phyloP scores from a whole-genome alignment of 2,113 vertebrate genomes.

The Istiophorus platypterus region DNA sequence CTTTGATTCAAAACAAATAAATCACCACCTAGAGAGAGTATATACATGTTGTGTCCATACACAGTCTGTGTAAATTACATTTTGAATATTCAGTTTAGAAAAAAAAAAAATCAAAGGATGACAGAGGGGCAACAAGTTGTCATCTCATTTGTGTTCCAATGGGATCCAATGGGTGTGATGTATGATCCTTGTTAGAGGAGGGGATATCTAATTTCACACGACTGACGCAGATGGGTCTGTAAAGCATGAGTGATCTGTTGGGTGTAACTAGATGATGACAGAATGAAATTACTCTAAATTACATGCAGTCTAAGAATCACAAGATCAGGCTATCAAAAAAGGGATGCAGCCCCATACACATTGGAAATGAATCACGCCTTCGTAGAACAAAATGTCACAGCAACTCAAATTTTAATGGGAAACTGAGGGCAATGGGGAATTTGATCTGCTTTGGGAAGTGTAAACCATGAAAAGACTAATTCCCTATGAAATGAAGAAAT shows the following conservation, averaged over 20 bases:
- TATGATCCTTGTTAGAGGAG: constrained; percentile 77
- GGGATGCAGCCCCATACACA: constrained; percentile 56
- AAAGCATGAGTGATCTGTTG: constrained; percentile 73
- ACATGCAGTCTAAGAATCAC: constrained; percentile 70
- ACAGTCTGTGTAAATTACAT: constrained; percentile 51
- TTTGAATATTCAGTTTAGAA: constrained; percentile 61
- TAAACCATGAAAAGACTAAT: constrained; percentile 45
- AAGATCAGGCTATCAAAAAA: constrained; percentile 62
- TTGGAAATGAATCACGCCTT: constrained; percentile 57
- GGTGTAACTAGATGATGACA: constrained; percentile 59
- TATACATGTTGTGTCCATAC: constrained; percentile 46
- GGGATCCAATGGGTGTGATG: constrained; percentile 71
- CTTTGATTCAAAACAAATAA: constrained; percentile 71
- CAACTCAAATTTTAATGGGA: constrained; percentile 67
- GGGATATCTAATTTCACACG: constrained; percentile 75
- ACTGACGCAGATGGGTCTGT: constrained; percentile 72
- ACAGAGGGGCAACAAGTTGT: constrained; percentile 60
- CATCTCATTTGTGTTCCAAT: constrained; percentile 75
- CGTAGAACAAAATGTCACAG: constrained; percentile 61
- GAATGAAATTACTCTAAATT: constrained; percentile 73
- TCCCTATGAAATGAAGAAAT: constrained; percentile 18
- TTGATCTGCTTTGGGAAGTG: constrained; percentile 41
- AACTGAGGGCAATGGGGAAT: constrained; percentile 22
- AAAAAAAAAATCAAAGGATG: constrained; percentile 51
- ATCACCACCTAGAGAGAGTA: constrained; percentile 63